Evolutionary conservation across 2,888 invertebrate species (phyloP).

Genomic region (Polydesmus complanatus): DNA sequence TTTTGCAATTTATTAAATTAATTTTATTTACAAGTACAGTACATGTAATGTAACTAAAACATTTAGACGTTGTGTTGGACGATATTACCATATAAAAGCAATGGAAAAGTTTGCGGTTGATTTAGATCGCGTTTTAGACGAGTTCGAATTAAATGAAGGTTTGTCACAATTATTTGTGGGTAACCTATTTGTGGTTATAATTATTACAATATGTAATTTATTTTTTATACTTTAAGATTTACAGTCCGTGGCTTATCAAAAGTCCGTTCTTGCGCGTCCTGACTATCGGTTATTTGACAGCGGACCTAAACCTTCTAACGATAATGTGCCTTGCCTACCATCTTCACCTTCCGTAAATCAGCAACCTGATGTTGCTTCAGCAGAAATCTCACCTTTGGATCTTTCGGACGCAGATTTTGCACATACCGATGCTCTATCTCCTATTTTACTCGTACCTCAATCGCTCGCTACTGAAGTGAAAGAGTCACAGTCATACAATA

Average conservation of each 20-base stretch:
- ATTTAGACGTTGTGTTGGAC: too few species aligned
- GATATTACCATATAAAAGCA: too few species aligned
- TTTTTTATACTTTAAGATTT: background rate
- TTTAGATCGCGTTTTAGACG: constrained; percentile 69
- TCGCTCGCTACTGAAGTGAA: background rate
- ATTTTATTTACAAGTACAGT: too few species aligned
- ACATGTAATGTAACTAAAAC: too few species aligned
- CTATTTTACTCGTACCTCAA: background rate
- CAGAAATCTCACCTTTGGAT: constrained; percentile 8
- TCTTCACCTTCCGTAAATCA: background rate
- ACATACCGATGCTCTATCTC: background rate
- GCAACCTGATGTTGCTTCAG: too few species aligned
- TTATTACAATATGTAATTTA: background rate
- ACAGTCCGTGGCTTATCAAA: too few species aligned
- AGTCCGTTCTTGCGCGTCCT: too few species aligned
- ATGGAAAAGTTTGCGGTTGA: constrained; percentile 54
- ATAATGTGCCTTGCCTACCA: too few species aligned
- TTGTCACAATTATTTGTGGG: constrained; percentile 17
- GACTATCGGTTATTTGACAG: too few species aligned
- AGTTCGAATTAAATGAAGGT: constrained; percentile 61
- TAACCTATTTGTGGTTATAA: too few species aligned
- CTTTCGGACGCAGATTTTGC: constrained; percentile 16
- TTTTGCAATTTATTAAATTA: too few species aligned
- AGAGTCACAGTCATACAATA: background rate
- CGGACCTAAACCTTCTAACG: too few species aligned